Evolutionary conservation across 2,888 invertebrate genomes (phyloP).

Genomic region (Torymus aiolomorphi): DNA sequence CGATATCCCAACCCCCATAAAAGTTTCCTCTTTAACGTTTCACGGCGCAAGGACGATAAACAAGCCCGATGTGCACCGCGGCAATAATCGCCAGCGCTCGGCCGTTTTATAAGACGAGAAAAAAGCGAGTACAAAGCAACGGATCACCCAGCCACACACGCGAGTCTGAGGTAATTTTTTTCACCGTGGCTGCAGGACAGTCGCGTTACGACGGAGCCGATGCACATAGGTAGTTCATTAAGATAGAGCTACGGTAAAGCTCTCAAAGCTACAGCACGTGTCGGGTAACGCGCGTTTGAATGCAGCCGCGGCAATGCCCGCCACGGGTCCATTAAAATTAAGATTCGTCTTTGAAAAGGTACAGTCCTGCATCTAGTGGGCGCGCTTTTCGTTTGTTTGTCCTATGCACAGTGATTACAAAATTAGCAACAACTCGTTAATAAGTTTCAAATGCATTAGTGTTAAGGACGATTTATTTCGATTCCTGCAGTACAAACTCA

Average conservation of each 20-base stretch:
- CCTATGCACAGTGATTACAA: no score
- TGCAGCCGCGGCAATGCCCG: neutral
- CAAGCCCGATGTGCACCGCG: no score
- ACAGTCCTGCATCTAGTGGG: constrained; percentile 20
- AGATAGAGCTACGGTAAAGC: constrained; percentile 1
- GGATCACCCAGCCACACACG: no score
- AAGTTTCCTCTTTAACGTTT: neutral
- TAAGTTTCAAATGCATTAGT: no score
- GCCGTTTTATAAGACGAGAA: no score
- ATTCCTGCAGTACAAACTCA: no score
- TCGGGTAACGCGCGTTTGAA: neutral
- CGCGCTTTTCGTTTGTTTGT: no score
- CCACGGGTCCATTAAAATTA: constrained; percentile 25
- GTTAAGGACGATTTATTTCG: no score
- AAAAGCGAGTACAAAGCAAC: no score
- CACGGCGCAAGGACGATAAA: neutral
- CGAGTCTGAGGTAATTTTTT: neutral
- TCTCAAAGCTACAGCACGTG: constrained; percentile 13
- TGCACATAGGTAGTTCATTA: constrained; percentile 14
- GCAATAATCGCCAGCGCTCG: no score
- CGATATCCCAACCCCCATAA: neutral
- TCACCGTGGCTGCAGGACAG: no score
- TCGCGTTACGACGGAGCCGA: neutral
- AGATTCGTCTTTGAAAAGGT: constrained; percentile 14
- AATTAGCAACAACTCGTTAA: no score